Evolutionary conservation across 2,888 invertebrate genomes (phyloP).

Genomic region (Microctonus aethiopoides): DNA sequence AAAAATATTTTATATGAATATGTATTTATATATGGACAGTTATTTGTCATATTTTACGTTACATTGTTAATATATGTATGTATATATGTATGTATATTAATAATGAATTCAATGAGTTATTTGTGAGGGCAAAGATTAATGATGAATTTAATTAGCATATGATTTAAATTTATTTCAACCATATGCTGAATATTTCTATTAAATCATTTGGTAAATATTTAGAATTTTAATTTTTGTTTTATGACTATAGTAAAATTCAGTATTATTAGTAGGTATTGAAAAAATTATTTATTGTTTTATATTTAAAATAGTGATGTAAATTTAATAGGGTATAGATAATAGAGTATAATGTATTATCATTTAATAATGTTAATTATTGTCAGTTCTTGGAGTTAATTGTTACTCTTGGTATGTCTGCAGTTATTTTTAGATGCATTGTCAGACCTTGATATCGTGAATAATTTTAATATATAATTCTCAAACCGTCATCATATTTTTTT

Average conservation of each 20-base stretch:
- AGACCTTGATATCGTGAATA: conserved; percentile 10
- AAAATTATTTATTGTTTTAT: neutral
- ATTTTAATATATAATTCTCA: neutral
- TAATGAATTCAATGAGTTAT: neutral
- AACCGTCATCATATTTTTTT: conserved; percentile 12
- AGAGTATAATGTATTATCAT: neutral
- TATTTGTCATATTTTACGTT: too few species aligned
- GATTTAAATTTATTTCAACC: neutral
- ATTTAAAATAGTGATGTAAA: neutral
- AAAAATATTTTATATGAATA: too few species aligned
- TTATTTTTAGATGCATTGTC: neutral
- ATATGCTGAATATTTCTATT: neutral
- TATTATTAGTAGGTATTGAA: neutral
- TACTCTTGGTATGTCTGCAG: conserved; percentile 1
- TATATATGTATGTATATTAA: neutral
- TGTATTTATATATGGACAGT: too few species aligned
- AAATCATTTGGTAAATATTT: neutral
- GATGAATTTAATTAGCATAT: neutral
- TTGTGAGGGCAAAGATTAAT: neutral
- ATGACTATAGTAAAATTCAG: neutral
- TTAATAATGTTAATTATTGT: neutral
- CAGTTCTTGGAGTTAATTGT: neutral
- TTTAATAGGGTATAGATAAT: neutral
- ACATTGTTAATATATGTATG: neutral
- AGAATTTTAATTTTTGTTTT: neutral